Evolutionary conservation across 2,888 invertebrate genomes (phyloP).

Genomic region (Scaptomyza parva): DNA sequence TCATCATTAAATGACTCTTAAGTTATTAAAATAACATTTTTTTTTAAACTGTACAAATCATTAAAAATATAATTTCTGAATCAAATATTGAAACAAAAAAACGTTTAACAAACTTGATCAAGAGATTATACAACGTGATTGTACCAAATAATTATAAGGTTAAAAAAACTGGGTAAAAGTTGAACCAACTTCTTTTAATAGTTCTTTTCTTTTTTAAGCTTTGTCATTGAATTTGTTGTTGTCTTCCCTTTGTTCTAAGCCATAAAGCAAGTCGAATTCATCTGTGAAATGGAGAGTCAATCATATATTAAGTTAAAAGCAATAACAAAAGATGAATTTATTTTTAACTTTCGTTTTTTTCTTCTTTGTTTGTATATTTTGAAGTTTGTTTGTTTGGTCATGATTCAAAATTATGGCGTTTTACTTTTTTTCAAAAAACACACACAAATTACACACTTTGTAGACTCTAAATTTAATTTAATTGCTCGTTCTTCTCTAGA

Average conservation of each 20-base stretch:
- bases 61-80: not conserved
- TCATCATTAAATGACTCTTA: not conserved
- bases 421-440: not conserved
- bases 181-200: not conserved
- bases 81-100: not conserved
- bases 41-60: not conserved
- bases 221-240: not conserved
- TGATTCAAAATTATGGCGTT: not conserved
- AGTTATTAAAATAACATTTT: constrained; percentile 3
- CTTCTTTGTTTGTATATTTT: not conserved
- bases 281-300: not conserved
- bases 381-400: not conserved
- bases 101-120: not conserved
- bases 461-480: not conserved
- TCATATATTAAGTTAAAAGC: not conserved
- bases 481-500: not conserved
- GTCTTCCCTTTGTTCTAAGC: not conserved
- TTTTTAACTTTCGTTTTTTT: not conserved
- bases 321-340: not conserved
- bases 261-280: not conserved
- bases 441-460: not conserved
- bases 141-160: no score
- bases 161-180: not conserved
- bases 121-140: no score
- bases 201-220: not conserved